Evolutionary conservation across 35 echinoderm and acorn worm species (phyloP), one percentile per base, ranked within the genome.

Genomic region (Ophiothrix spiculata): DNA sequence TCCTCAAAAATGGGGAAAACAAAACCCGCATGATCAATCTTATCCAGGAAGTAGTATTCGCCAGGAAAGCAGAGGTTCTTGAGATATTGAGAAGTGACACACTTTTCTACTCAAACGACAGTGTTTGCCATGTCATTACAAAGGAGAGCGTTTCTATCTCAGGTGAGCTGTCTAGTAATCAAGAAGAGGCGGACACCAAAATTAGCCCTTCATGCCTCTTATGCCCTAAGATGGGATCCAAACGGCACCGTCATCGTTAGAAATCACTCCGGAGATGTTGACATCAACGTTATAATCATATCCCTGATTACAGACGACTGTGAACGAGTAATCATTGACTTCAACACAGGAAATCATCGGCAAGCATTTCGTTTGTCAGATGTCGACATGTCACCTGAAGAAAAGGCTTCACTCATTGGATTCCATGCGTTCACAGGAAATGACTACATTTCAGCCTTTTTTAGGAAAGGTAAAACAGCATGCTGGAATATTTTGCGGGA

Each of bases 221-320:
- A 80, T 80, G 35, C 35, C 34, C 78, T 80, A 40, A 80, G 41
- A 37, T 80, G 38, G 16, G 41, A 80, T 80, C 78, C 78, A 80
- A 80, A 80, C 37, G 78, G 78, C 38, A 80, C 38, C 14, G 38
- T 80, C 16, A 80, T 80, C 10, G 11, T 80, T 80, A 37, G 37
- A 80, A 80, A 80, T 32, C 78, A 80, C 36, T 80, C 78, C 28
- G 38, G 76, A 78, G 76, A 80, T 40, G 35, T 80, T 80, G 78
- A 80, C 78, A 80, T 80, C 33, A 80, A 80, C 11, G 78, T 80
- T n/a, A 80, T 80, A 40, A 78, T 78, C 37, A 80, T 80, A 80
- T 36, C 38, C 78, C 78, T 80, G 78, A 39, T 80, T 80, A 80
- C 78, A 80, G 78, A 80, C 38, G 38, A 80, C 16, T 40, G 78